phyloP scores from a whole-genome alignment of 2,888 invertebrate species.

The Ypsolopha sequella region DNA sequence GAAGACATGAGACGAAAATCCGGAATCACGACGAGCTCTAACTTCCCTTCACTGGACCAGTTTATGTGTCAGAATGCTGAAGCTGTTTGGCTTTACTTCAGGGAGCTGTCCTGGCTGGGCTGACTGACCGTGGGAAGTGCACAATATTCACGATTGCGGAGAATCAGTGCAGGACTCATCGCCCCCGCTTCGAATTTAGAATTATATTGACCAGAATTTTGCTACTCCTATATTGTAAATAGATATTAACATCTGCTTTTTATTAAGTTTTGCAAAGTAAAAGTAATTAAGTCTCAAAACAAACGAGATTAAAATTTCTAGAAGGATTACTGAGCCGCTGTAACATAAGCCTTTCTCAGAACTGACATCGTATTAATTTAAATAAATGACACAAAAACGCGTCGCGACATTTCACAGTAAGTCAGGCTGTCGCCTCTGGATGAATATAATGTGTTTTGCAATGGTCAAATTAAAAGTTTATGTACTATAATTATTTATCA shows the following conservation, averaged over 20 bases:
- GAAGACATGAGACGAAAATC: too few relatives aligned
- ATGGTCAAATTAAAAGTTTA: background rate
- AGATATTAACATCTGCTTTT: background rate
- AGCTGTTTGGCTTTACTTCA: too few relatives aligned
- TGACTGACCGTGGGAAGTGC: too few relatives aligned
- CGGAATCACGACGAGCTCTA: too few relatives aligned
- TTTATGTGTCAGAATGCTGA: too few relatives aligned
- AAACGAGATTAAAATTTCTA: background rate
- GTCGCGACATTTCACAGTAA: background rate
- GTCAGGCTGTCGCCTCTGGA: slow-evolving; percentile 3
- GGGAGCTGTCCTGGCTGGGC: too few relatives aligned
- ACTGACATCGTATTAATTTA: slow-evolving; percentile 3
- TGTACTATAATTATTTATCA: slow-evolving; percentile 3
- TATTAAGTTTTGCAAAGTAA: background rate
- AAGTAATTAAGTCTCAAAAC: background rate
- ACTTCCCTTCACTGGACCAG: too few relatives aligned
- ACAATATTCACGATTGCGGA: too few relatives aligned
- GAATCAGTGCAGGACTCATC: too few relatives aligned
- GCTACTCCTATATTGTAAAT: background rate
- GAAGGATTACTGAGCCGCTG: background rate
- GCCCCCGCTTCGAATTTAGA: too few relatives aligned
- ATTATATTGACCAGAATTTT: slow-evolving; percentile 21
- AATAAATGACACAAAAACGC: slow-evolving; percentile 5
- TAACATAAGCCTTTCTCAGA: background rate
- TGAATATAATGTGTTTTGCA: background rate